A percentile compares a stretch with the other conserved stretches of the same genome.
These are phyloP conservation scores for Prorops nasuta DNA, from an alignment of 1,140 invertebrate genomes.

Conservation along the genomic window DNA sequence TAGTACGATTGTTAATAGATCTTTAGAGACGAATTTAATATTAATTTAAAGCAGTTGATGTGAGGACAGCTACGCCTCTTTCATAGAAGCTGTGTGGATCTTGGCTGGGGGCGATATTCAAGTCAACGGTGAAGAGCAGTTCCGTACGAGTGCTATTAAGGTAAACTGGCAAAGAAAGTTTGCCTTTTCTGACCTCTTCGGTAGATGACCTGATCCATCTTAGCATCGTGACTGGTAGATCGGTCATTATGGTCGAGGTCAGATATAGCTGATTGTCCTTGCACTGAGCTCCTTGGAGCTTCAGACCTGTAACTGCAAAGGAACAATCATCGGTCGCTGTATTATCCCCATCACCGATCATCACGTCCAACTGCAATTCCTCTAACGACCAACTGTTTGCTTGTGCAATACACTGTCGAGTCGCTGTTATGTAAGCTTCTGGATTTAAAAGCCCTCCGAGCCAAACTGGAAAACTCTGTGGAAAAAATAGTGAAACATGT, in stretches of 20 bases:
- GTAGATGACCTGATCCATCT: conserved; percentile 77
- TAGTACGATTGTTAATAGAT: too few species aligned
- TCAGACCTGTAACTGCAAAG: conserved; percentile 84
- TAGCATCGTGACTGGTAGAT: conserved; percentile 83
- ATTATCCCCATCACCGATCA: conserved; percentile 59
- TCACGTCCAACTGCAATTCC: conserved; percentile 90
- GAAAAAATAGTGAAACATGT: conserved; percentile 26
- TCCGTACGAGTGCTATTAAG: conserved; percentile 94
- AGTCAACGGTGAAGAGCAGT: conserved; percentile 91
- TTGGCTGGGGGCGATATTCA: conserved; percentile 83
- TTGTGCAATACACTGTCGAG: conserved; percentile 94
- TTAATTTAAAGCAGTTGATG: conserved; percentile 87
- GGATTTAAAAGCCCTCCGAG: conserved; percentile 95
- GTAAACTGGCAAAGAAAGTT: conserved; percentile 93
- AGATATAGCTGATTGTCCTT: conserved; percentile 86
- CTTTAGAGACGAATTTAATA: conserved; percentile 8
- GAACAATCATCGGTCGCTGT: conserved; percentile 71
- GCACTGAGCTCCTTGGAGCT: conserved; percentile 92
- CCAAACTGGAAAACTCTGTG: conserved; percentile 89
- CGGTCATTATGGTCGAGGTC: conserved; percentile 92
- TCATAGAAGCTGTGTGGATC: conserved; percentile 94
- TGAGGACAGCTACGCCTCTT: conserved; percentile 91
- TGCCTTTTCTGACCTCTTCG: conserved; percentile 60
- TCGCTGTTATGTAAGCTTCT: conserved; percentile 98
- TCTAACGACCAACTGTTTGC: conserved; percentile 91